Evolutionary conservation across 2,888 invertebrate genomes (phyloP), one percentile per base, ranked within the genome.

Genomic region (Amblyjoppa fuscipennis): DNA sequence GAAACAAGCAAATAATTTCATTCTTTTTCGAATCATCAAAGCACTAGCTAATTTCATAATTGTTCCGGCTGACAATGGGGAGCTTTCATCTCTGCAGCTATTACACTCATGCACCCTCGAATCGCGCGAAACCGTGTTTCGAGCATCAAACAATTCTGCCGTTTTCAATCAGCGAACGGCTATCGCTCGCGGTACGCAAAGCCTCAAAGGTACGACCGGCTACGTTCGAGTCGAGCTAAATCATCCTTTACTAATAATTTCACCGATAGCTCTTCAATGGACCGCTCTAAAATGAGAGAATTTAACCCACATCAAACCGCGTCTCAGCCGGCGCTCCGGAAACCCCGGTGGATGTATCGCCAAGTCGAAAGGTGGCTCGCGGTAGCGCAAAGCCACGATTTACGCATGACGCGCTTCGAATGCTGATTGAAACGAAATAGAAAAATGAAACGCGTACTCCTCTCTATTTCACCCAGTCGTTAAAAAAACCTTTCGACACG

Each of bases 401-500:
- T 64, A 31, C 13, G 34, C 6, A 31, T 13, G 31, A 34, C 16
- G 64, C 34, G 64, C 16, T 64, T n/a, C 34, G 2, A 56, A 34
- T 64, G 6, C 16, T 1, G 6, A 34, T 64, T 64, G 31, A 6
- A 64, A 70, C n/a, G 6, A 51, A 49, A 28, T n/a, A 13, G n/a
- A 56, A 13, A 73, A 56, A 20, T 71, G 3, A 31, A 51, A 49
- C 28, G 7, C 28, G n/a, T 1, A 13, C 13, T 59, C 9, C 2
- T 20, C 7, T 56, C 25, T 3, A 28, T 59, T 59, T 20, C 53
- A n/a, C 3, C 13, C 53, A 34, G 11, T 28, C 6, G 31, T 7
- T 25, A 4, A 16, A 49, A 70, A 49, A 71, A n/a, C 13, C 16
- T 38, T 79, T 64, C 64, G 70, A 64, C n/a, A 38, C 34, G 25